Percentiles rank a stretch among this genome's conserved stretches.
phyloP scores from a whole-genome alignment of 2,888 invertebrate genomes.

The Caenorhabditis sulstoni region DNA sequence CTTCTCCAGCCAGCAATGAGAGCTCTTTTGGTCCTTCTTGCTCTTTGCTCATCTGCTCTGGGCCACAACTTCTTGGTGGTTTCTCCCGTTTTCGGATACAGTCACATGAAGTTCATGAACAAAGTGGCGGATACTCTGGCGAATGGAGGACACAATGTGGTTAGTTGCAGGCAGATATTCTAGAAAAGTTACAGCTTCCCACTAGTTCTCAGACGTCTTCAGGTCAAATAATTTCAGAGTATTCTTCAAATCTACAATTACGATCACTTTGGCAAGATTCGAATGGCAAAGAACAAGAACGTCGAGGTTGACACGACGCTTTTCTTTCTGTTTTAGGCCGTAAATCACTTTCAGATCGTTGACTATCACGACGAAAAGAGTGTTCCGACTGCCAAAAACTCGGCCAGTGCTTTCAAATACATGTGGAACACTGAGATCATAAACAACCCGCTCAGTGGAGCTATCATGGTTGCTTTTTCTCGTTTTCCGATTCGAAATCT shows the following conservation, averaged over 20 bases:
- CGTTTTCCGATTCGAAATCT: background rate
- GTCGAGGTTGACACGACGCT: conserved; percentile 17
- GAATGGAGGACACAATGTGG: conserved; percentile 44
- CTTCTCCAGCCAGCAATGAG: background rate
- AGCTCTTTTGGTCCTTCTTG: background rate
- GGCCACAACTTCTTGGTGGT: conserved; percentile 33
- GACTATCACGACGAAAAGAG: conserved; percentile 35
- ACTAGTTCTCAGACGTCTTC: no score
- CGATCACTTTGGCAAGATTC: conserved; percentile 41
- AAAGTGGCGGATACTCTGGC: conserved; percentile 42
- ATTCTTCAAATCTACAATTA: conserved; percentile 42
- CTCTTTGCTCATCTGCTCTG: background rate
- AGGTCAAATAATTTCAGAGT: conserved; percentile 5
- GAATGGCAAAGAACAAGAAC: conserved; percentile 43
- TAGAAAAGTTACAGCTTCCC: no score
- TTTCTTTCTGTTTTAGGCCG: background rate
- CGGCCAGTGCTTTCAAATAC: conserved; percentile 42
- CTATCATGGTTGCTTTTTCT: conserved; percentile 24
- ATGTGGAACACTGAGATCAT: conserved; percentile 43
- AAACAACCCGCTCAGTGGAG: conserved; percentile 38
- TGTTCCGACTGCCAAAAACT: conserved; percentile 17
- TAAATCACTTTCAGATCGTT: conserved; percentile 16
- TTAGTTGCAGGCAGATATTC: background rate
- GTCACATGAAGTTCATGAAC: conserved; percentile 51
- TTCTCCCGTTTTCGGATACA: conserved; percentile 41